phyloP scores from a whole-genome alignment of 2,888 invertebrate genomes.

The Polyommatus icarus region DNA sequence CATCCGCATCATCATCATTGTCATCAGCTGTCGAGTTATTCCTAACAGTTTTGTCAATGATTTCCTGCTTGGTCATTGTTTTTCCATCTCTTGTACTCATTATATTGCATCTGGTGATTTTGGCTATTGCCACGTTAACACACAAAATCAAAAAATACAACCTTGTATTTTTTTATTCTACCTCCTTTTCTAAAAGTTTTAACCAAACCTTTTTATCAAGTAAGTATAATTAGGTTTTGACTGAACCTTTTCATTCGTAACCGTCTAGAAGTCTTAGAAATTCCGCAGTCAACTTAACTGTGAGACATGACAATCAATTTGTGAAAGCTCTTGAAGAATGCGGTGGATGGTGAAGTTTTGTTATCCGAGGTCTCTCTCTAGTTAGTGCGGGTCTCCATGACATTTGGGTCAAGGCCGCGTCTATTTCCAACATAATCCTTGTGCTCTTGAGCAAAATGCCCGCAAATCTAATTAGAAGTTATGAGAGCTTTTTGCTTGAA shows the following conservation, averaged over 20 bases:
- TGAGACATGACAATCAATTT: conserved; percentile 3
- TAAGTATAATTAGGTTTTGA: neutral
- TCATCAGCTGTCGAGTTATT: no score
- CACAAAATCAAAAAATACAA: neutral
- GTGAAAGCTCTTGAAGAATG: conserved; percentile 24
- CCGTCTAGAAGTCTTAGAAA: neutral
- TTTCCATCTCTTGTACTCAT: no score
- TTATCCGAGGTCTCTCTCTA: conserved; percentile 35
- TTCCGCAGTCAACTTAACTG: neutral
- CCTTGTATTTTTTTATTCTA: no score
- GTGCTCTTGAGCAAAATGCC: conserved; percentile 24
- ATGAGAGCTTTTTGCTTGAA: neutral
- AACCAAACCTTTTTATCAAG: neutral
- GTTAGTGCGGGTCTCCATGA: conserved; percentile 35
- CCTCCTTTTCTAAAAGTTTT: neutral
- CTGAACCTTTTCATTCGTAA: neutral
- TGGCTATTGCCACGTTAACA: no score
- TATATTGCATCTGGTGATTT: no score
- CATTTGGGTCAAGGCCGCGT: conserved; percentile 40
- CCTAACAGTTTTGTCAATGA: no score
- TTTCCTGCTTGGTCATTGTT: no score
- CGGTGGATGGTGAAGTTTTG: conserved; percentile 30
- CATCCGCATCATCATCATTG: no score
- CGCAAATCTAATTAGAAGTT: conserved; percentile 1
- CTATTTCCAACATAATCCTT: conserved; percentile 40